These are phyloP conservation scores for Phenganax marumi DNA, from an alignment of 92 coral and sea anemone species.

Conservation along the genomic window DNA sequence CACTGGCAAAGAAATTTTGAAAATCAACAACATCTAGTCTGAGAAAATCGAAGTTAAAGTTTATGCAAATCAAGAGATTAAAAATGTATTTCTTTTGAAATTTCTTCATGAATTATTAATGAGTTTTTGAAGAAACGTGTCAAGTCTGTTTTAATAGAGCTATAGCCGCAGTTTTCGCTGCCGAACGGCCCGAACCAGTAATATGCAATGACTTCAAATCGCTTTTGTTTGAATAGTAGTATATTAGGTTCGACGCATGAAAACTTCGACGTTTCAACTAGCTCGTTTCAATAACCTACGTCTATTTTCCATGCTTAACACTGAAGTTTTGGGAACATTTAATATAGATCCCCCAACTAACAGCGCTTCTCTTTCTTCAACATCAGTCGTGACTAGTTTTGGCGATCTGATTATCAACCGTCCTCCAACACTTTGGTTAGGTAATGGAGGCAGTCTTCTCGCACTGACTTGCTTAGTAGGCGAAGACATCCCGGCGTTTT, in stretches of 20 bases:
- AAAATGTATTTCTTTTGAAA: too few relatives aligned
- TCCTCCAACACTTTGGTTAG: constrained; percentile 61
- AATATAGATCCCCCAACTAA: background rate
- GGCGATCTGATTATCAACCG: constrained; percentile 1
- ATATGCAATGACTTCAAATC: too few relatives aligned
- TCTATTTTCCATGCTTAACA: constrained; percentile 2
- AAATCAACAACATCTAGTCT: too few relatives aligned
- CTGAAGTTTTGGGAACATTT: background rate
- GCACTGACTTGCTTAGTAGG: constrained; percentile 95
- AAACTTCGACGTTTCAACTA: background rate
- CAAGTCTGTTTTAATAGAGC: too few relatives aligned
- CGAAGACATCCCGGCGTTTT: constrained; percentile 70
- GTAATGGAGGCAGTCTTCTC: constrained; percentile 88
- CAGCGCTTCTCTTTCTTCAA: constrained; percentile 18
- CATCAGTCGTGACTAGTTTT: constrained; percentile 4
- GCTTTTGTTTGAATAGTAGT: too few relatives aligned
- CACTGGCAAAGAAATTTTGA: too few relatives aligned
- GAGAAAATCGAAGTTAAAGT: too few relatives aligned
- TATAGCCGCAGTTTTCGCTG: too few relatives aligned
- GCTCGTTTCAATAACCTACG: constrained; percentile 2
- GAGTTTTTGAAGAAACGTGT: too few relatives aligned
- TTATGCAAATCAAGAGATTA: too few relatives aligned
- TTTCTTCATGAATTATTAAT: too few relatives aligned
- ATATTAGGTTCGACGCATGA: background rate
- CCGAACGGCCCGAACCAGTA: too few relatives aligned